Conservation (phyloP, 1,140 invertebrate species). For the Cherax destructor region DNA sequence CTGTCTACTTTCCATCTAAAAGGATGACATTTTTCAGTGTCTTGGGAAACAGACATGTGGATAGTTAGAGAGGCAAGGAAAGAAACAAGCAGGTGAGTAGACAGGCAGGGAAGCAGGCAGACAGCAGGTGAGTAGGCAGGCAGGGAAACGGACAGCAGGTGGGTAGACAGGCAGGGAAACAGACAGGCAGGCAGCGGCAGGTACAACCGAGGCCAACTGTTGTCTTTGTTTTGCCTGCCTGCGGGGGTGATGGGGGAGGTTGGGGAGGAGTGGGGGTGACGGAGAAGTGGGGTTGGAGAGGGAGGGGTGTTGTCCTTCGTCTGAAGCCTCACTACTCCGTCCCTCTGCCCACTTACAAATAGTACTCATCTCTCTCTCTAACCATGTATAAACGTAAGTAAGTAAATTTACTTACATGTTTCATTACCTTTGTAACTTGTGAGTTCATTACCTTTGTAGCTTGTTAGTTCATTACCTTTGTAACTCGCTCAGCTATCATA, state of each 20-base stretch:
- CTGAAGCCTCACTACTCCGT: neutral
- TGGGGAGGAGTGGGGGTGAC: neutral
- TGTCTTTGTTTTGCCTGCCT: constrained; percentile 49
- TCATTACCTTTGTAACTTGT: too few species aligned
- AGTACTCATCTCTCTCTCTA: neutral
- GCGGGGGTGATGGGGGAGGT: neutral
- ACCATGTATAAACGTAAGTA: too few species aligned
- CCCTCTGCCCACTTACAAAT: neutral
- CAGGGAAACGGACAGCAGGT: neutral
- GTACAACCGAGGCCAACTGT: constrained; percentile 38
- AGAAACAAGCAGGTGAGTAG: too few species aligned
- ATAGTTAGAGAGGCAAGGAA: too few species aligned
- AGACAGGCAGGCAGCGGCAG: neutral
- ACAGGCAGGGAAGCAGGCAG: too few species aligned
- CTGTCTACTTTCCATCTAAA: too few species aligned
- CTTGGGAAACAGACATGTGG: too few species aligned
- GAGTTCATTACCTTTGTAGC: too few species aligned
- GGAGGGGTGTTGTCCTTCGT: neutral
- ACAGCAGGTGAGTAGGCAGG: neutral
- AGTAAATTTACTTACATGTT: too few species aligned
- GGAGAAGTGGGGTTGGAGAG: neutral
- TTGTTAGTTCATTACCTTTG: too few species aligned
- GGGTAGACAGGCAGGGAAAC: neutral
- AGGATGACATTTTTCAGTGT: too few species aligned
- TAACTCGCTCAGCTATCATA: too few species aligned